Evolutionary conservation across 2,113 vertebrate genomes (phyloP).

Genomic region (Trematocara stigmaticum): DNA sequence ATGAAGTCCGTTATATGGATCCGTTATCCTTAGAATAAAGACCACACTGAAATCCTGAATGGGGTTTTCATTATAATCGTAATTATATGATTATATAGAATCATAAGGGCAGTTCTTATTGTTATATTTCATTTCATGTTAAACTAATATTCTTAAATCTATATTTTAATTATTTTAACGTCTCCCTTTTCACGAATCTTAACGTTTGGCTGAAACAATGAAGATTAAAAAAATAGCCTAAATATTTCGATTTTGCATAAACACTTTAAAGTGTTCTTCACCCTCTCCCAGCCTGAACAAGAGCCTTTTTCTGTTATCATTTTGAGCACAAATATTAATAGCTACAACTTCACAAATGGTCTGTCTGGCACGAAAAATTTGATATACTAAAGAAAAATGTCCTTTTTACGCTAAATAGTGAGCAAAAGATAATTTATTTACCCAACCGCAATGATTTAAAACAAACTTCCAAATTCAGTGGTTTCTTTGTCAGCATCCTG

Average conservation of each 20-base stretch:
- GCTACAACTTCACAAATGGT: neutral
- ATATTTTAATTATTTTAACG: neutral
- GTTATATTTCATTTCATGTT: neutral
- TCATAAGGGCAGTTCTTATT: neutral
- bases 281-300: neutral
- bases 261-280: neutral
- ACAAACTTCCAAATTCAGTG: neutral
- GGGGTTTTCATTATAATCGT: rapidly evolving
- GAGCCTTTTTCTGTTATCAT: rapidly evolving
- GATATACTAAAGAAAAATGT: neutral
- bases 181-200: neutral
- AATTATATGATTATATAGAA: neutral
- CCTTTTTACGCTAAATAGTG: neutral
- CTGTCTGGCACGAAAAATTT: rapidly evolving
- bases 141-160: neutral
- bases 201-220: neutral
- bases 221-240: rapidly evolving
- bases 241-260: neutral
- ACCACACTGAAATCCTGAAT: neutral
- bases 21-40: conserved; percentile 46
- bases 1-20: neutral
- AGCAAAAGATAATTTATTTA: neutral
- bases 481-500: neutral
- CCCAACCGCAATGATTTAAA: neutral
- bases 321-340: neutral